Conservation (phyloP, 1,140 invertebrate genomes). For the Trichomalopsis sarcophagae region DNA sequence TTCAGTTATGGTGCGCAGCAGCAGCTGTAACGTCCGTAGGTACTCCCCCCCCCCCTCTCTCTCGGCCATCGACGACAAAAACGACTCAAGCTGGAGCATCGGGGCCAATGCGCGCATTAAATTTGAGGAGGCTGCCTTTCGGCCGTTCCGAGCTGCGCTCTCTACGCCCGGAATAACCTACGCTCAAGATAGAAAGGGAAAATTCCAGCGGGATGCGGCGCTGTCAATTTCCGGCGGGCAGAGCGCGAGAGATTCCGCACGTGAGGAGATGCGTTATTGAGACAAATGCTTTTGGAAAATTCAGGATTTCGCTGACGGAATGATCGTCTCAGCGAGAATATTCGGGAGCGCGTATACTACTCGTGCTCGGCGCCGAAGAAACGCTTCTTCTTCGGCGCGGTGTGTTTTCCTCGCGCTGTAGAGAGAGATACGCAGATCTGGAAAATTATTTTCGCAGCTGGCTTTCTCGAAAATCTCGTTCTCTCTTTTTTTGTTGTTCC, state of each 20-base stretch:
- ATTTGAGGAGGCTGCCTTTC: slow-evolving; percentile 44
- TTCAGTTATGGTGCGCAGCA: slow-evolving; percentile 29
- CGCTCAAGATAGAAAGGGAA: neutral
- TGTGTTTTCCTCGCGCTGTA: no score
- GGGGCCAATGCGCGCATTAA: slow-evolving; percentile 48
- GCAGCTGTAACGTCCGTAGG: no score
- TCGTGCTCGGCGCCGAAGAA: no score
- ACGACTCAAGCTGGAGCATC: slow-evolving; percentile 21
- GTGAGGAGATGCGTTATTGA: neutral
- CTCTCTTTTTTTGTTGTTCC: neutral
- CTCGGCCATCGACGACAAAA: neutral
- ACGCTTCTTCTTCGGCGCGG: no score
- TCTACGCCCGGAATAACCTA: neutral
- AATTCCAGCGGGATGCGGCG: neutral
- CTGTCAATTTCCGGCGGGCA: neutral
- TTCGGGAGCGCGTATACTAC: no score
- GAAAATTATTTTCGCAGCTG: no score
- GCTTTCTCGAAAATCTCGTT: neutral
- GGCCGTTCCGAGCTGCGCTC: neutral
- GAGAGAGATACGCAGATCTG: no score
- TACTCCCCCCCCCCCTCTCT: no score
- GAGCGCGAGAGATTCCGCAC: neutral
- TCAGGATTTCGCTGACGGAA: neutral
- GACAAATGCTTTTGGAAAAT: neutral
- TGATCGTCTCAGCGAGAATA: neutral